These are phyloP conservation scores for Fragum whitleyi DNA, from an alignment of 2,888 invertebrate genomes.

Conservation along the genomic window DNA sequence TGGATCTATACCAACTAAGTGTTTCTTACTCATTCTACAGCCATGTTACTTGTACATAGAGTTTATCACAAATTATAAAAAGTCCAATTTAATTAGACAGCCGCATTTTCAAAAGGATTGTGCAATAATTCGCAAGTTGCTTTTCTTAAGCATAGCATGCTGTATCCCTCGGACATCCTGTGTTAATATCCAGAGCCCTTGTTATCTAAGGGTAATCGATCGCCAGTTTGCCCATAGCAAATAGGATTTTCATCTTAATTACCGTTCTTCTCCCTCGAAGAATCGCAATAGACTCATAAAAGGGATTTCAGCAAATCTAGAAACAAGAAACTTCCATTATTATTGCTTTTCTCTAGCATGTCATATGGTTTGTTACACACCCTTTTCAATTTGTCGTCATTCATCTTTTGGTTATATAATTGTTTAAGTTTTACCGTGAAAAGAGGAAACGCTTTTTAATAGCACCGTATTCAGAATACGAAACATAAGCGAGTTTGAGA, in stretches of 20 bases:
- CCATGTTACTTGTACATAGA: too few species aligned
- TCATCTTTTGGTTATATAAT: too few species aligned
- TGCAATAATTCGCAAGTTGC: too few species aligned
- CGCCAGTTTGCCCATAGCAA: not conserved
- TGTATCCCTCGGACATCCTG: not conserved
- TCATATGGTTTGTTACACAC: not conserved
- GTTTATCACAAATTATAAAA: too few species aligned
- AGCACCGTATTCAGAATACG: too few species aligned
- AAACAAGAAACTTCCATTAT: slow-evolving; percentile 18
- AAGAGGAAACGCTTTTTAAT: too few species aligned
- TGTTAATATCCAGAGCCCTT: not conserved
- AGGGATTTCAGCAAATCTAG: not conserved
- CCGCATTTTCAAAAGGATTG: too few species aligned
- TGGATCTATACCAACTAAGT: too few species aligned
- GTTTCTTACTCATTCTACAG: too few species aligned
- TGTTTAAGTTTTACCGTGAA: too few species aligned
- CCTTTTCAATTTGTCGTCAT: not conserved
- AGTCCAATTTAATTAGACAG: too few species aligned
- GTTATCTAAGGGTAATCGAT: not conserved
- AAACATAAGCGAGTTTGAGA: too few species aligned
- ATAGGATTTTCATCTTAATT: slow-evolving; percentile 2
- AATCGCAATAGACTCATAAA: not conserved
- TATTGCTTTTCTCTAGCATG: not conserved
- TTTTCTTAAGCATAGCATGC: not conserved
- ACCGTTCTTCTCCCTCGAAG: not conserved